These are phyloP conservation scores for Pteromalus puparum DNA, from an alignment of 1,140 invertebrate genomes.

Conservation along the genomic window DNA sequence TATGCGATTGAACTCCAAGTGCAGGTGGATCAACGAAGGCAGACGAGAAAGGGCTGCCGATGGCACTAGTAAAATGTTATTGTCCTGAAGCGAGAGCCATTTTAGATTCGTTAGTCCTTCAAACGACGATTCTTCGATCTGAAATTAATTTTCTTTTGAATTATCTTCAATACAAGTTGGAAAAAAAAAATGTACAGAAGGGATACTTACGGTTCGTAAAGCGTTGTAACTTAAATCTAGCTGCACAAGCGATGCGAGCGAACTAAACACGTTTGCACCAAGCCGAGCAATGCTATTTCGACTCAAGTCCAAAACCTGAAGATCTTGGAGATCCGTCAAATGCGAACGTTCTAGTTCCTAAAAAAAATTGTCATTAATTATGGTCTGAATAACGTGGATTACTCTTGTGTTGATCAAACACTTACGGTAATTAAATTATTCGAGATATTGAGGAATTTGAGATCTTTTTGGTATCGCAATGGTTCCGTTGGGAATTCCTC, in stretches of 20 bases:
- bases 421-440: slow-evolving; percentile 89
- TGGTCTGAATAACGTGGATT: neutral
- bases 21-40: slow-evolving; percentile 83
- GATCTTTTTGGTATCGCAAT: slow-evolving; percentile 80
- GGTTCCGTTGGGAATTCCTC: slow-evolving; percentile 86
- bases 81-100: slow-evolving; percentile 89
- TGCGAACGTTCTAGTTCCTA: slow-evolving; percentile 83
- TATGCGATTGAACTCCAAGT: slow-evolving; percentile 91
- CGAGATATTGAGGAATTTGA: slow-evolving; percentile 86
- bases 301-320: slow-evolving; percentile 88
- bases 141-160: slow-evolving; percentile 61
- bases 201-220: slow-evolving; percentile 84
- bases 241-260: slow-evolving; percentile 81
- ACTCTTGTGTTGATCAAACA: slow-evolving; percentile 25
- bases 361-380: slow-evolving; percentile 47
- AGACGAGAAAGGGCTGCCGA: slow-evolving; percentile 85
- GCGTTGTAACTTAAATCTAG: slow-evolving; percentile 91
- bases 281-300: slow-evolving; percentile 89
- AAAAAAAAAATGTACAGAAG: neutral
- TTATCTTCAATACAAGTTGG: neutral
- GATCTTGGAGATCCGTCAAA: slow-evolving; percentile 78
- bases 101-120: slow-evolving; percentile 87
- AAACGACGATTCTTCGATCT: slow-evolving; percentile 91
- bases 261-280: slow-evolving; percentile 86
- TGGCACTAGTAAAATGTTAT: slow-evolving; percentile 90